Evolutionary conservation across 2,113 vertebrate species (phyloP).

Genomic region (Dromaius novaehollandiae): DNA sequence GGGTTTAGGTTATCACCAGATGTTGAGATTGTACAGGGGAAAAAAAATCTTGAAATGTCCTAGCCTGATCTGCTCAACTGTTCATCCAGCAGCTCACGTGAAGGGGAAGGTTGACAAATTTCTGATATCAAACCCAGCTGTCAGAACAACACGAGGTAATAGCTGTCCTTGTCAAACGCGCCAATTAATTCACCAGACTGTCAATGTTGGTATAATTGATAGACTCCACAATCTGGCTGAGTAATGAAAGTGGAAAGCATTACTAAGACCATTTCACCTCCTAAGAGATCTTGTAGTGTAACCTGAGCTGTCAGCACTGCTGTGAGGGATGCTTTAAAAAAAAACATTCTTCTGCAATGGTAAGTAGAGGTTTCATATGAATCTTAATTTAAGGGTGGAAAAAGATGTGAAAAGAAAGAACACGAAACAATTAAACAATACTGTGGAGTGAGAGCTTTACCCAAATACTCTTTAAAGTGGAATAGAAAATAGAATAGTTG

Average conservation of each 20-base stretch:
- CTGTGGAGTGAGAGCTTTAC: neutral
- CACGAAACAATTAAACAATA: neutral
- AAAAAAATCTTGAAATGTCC: neutral
- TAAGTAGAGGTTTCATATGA: neutral
- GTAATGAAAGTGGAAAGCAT: constrained; percentile 72
- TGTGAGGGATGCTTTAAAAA: neutral
- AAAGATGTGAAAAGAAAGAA: neutral
- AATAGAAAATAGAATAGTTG: neutral
- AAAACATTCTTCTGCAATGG: neutral
- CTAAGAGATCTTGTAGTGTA: constrained; percentile 7
- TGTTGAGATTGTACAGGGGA: neutral
- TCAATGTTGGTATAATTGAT: constrained; percentile 81
- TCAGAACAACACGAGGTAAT: constrained; percentile 78
- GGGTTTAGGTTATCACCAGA: constrained; percentile 20
- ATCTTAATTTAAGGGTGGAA: neutral
- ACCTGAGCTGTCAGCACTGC: neutral
- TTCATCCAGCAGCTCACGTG: constrained; percentile 64
- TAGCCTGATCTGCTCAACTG: constrained; percentile 30
- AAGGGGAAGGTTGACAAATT: constrained; percentile 84
- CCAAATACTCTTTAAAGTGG: neutral
- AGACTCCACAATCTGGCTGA: constrained; percentile 78
- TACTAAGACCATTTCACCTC: constrained; percentile 60
- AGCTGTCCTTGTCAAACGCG: constrained; percentile 80
- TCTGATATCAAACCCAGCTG: constrained; percentile 83
- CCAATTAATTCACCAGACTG: constrained; percentile 80